Percentiles rank a stretch among this genome's conserved stretches.
Conservation (phyloP, 2,797 vertebrate species). For the Labroides dimidiatus region DNA sequence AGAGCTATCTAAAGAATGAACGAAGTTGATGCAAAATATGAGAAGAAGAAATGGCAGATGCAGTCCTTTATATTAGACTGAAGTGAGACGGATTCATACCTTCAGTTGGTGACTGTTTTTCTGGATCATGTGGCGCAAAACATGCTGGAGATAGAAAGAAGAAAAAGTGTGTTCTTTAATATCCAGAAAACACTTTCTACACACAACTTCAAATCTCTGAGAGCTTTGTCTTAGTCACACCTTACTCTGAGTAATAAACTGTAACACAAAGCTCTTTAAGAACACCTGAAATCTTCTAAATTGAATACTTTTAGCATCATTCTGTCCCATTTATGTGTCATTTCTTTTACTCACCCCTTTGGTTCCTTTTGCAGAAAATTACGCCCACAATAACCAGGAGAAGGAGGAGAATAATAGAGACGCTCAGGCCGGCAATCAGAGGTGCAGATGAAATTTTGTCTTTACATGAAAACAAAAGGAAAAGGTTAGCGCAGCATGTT, state of each 20-base stretch:
- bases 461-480: slow-evolving; percentile 43
- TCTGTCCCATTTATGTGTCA: not conserved
- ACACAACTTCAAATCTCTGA: no score
- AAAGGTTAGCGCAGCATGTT: not conserved
- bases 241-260: not conserved
- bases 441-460: not conserved
- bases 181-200: not conserved
- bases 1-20: no score
- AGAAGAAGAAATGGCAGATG: not conserved
- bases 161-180: not conserved
- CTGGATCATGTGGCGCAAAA: not conserved
- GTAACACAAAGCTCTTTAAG: not conserved
- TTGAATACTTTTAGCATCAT: not conserved
- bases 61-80: not conserved
- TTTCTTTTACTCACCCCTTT: slow-evolving; percentile 46
- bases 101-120: not conserved
- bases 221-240: not conserved
- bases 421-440: not conserved
- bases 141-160: slow-evolving; percentile 24
- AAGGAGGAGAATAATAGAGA: accelerated
- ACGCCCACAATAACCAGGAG: accelerated
- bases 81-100: slow-evolving; percentile 13
- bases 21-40: no score
- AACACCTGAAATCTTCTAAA: not conserved
- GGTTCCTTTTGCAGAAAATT: accelerated